Percentiles rank a stretch among this genome's conserved stretches.
Evolutionary conservation across 2,797 vertebrate genomes (phyloP).

Genomic region (Spea hammondii): DNA sequence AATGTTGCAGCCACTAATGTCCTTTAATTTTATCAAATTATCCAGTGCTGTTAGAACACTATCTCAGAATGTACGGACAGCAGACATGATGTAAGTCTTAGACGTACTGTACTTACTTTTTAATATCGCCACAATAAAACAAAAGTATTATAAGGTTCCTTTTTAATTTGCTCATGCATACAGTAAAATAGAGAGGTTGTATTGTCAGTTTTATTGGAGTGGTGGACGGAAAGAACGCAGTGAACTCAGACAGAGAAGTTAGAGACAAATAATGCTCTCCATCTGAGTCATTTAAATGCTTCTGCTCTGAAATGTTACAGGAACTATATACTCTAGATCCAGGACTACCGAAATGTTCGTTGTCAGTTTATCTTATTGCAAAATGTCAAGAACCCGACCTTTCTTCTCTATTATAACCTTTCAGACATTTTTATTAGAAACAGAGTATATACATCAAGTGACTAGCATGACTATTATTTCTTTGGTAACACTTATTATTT

Average conservation of each 20-base stretch:
- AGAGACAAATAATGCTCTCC: slow-evolving; percentile 25
- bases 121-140: slow-evolving; percentile 51
- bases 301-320: slow-evolving; percentile 34
- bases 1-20: slow-evolving; percentile 49
- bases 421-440: slow-evolving; percentile 55
- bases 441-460: slow-evolving; percentile 28
- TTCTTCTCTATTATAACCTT: slow-evolving; percentile 47
- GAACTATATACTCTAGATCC: slow-evolving; percentile 50
- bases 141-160: slow-evolving; percentile 2
- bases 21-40: slow-evolving; percentile 50
- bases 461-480: slow-evolving; percentile 5
- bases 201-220: slow-evolving; percentile 49
- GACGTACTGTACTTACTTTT: slow-evolving; percentile 15
- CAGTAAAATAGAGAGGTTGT: slow-evolving; percentile 10
- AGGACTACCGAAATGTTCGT: slow-evolving; percentile 33
- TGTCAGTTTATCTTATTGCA: slow-evolving; percentile 57
- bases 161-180: slow-evolving; percentile 50
- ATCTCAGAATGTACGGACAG: neutral
- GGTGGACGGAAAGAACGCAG: slow-evolving; percentile 49
- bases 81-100: slow-evolving; percentile 19
- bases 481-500: neutral
- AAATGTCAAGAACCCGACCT: slow-evolving; percentile 42
- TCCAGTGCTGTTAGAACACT: slow-evolving; percentile 20
- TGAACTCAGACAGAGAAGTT: slow-evolving; percentile 40
- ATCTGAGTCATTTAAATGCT: slow-evolving; percentile 16